Evolutionary conservation across 2,797 vertebrate species (phyloP), one percentile per base, ranked within the genome.

Genomic region (Anabacerthia variegaticeps): DNA sequence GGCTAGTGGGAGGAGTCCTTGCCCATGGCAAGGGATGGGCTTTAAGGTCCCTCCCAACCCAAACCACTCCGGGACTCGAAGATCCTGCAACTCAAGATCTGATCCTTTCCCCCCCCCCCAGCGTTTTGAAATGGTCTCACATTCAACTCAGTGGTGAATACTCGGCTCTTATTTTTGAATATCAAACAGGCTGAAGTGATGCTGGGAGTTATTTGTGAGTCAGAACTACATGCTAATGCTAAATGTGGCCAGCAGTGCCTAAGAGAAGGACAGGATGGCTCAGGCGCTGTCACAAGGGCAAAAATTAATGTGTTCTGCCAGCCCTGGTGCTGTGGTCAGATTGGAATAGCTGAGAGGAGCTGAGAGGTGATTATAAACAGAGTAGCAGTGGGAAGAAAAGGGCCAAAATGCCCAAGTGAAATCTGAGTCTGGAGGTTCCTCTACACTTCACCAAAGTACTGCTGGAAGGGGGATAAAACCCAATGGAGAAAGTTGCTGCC

Each of bases 171-270:
- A 34, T 71, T 92, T 77, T 28, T 79, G 62, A 88, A 27, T 51
- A 30, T 34, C 91, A 69, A 81, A 46, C 22, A 81, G 71, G 91
- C 93, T 85, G 89, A 95, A 95, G 39, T 72, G 94, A 93, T 93
- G 51, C 41, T 26, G 55, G 27, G 87, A 84, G 69, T 84, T 96
- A 66, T 58, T 67, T 71, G 78, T 94, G 96, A 96, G 72, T 96
- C 96, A 94, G 21, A 56, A 92, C 32, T 63, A 46, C 49, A 62
- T 4, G 23, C 41, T 55, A 83, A 86, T 96, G 89, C 88, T 96
- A 92, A 94, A 94, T 82, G 86, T 91, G 81, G 62, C 85, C 91
- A 71, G 23, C 55, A 51, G 39, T 20, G 86, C 92, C 95, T 88
- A 3, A 76, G 90, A 96, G 96, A 77, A 96, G 91, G 67, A 56